Evolutionary conservation across 1,140 invertebrate species (phyloP).

Genomic region (Aphelenchoides fujianensis): DNA sequence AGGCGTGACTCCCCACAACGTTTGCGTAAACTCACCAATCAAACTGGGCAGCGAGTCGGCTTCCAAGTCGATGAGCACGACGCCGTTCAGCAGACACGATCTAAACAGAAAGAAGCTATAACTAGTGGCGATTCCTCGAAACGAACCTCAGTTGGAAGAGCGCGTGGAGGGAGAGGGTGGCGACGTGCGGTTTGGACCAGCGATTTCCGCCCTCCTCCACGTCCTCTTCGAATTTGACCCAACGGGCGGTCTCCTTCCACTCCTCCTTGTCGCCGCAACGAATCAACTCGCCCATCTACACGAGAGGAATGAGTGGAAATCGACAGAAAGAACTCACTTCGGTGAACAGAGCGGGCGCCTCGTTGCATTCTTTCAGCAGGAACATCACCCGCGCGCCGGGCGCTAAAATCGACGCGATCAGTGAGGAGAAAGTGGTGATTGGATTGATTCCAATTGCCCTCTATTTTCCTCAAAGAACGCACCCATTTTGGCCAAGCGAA

Average conservation of each 20-base stretch:
- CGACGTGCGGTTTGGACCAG: slow-evolving; percentile 84
- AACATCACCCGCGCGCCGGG: slow-evolving; percentile 62
- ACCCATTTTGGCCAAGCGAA: too few species aligned
- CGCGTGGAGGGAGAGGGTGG: slow-evolving; percentile 82
- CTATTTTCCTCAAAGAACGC: too few species aligned
- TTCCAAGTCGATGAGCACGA: slow-evolving; percentile 86
- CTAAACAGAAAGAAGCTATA: too few species aligned
- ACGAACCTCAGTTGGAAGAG: slow-evolving; percentile 76
- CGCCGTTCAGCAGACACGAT: slow-evolving; percentile 76
- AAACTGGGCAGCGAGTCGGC: slow-evolving; percentile 65
- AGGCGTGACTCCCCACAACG: neutral
- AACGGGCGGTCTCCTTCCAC: slow-evolving; percentile 66
- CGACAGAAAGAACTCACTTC: too few species aligned
- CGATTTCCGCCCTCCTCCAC: slow-evolving; percentile 88
- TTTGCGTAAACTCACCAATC: slow-evolving; percentile 52
- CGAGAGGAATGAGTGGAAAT: too few species aligned
- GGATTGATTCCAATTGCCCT: too few species aligned
- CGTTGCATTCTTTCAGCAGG: slow-evolving; percentile 56
- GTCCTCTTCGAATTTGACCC: slow-evolving; percentile 92
- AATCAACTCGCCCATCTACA: slow-evolving; percentile 58
- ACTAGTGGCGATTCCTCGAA: too few species aligned
- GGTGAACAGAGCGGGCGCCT: slow-evolving; percentile 56
- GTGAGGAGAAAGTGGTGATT: too few species aligned
- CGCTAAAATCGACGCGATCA: too few species aligned
- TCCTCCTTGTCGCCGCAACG: slow-evolving; percentile 45